These are phyloP conservation scores for Thalassoma bifasciatum DNA, from an alignment of 2,113 vertebrate species.

Conservation along the genomic window DNA sequence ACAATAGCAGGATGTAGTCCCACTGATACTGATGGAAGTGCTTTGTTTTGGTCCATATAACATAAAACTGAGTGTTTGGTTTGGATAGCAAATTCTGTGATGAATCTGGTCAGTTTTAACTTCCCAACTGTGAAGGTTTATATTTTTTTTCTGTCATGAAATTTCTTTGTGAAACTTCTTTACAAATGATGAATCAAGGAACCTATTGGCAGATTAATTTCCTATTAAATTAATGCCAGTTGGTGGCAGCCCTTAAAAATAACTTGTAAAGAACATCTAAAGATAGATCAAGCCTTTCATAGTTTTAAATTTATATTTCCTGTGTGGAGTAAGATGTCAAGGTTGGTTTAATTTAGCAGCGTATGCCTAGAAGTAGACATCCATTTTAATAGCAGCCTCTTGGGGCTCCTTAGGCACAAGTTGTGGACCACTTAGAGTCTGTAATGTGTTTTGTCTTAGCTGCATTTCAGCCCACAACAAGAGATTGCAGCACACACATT, in stretches of 20 bases:
- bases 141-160: neutral
- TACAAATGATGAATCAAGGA: neutral
- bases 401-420: neutral
- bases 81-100: too few species aligned
- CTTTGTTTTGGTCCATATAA: too few species aligned
- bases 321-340: neutral
- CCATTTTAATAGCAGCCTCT: neutral
- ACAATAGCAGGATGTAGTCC: slow-evolving; percentile 37
- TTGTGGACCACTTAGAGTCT: neutral
- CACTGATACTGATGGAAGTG: neutral
- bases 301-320: neutral
- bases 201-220: neutral
- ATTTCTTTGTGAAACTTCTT: neutral
- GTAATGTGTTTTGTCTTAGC: neutral
- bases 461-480: neutral
- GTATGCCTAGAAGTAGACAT: neutral
- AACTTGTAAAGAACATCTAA: neutral
- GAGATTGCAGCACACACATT: neutral
- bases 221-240: neutral
- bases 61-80: too few species aligned
- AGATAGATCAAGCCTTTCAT: neutral
- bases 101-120: neutral
- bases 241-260: neutral
- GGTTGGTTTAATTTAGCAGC: neutral
- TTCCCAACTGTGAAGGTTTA: neutral